A percentile compares a stretch with the other conserved stretches of the same genome.
phyloP scores from a whole-genome alignment of 2,888 invertebrate genomes.

The Latrodectus hesperus region DNA sequence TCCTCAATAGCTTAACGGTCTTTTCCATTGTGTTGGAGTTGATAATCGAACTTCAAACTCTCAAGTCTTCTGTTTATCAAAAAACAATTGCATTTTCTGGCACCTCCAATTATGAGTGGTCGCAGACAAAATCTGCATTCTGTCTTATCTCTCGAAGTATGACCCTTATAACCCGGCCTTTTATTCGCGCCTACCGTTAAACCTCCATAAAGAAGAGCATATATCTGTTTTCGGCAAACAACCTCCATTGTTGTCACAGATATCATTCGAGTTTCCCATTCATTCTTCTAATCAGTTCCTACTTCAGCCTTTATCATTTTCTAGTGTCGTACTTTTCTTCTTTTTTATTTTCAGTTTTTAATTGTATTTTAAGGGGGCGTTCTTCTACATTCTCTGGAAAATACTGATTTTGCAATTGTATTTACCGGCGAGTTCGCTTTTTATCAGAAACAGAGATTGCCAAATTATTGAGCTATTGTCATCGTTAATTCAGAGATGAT shows the following conservation, averaged over 20 bases:
- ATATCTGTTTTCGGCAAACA: conserved; percentile 33
- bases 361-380: not conserved
- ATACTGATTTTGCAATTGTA: conserved; percentile 11
- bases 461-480: not conserved
- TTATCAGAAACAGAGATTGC: not conserved
- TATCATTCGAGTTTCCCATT: conserved; percentile 33
- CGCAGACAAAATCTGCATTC: not conserved
- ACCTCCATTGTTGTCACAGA: conserved; percentile 42
- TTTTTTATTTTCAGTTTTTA: no score
- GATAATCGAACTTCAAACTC: conserved; percentile 30
- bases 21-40: not conserved
- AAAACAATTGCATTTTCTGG: conserved; percentile 19
- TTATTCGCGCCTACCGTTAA: conserved; percentile 46
- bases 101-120: conserved; percentile 1
- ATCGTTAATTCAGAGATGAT: not conserved
- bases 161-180: conserved; percentile 41
- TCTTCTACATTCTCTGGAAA: not conserved
- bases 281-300: conserved; percentile 46
- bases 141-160: conserved; percentile 13
- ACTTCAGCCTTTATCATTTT: conserved; percentile 40
- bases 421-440: conserved; percentile 3
- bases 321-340: not conserved
- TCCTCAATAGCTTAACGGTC: no score
- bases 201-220: conserved; percentile 37
- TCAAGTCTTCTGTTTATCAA: not conserved